Base-by-base conservation (phyloP, 1,140 invertebrate species). In the Bathynomus jamesi region DNA sequence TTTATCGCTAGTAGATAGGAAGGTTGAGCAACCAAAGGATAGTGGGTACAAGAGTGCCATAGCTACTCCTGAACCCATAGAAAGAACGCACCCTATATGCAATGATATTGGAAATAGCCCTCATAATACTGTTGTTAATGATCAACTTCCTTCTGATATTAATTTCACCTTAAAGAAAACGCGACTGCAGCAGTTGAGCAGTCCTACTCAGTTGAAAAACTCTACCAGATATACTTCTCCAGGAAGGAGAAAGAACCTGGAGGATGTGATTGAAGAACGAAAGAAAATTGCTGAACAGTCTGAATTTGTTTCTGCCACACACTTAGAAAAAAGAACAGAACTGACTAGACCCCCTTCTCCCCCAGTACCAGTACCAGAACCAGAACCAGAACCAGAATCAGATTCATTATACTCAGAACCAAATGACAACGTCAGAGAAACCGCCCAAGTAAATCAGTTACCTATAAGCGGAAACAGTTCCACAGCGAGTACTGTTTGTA, bases 1-100 rank as follows among this genome's bases (percentile, higher is more conserved):
- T 66, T n/a, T 69, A 13, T 17, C 28, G n/a, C 53, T 66, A 29
- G 21, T 13, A 2, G 64, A 8, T n/a, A 28, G 4, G 25, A 53
- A n/a, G 11, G 75, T 77, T 25, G 75, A 77, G 40, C 75, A 77
- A 40, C 75, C 75, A 21, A 77, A 74, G 70, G 75, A 77, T 67
- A 77, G 75, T 66, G 75, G 75, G 21, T 77, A 77, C 62, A 77
- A 77, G 73, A 77, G 75, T 77, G 75, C 75, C 71, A 77, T 77
- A 74, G 73, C 72, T 32, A 77, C 75, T 64, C 75, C 75, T 30
- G 72, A 74, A 66, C 72, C 75, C 66, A 67, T 77, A 40, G 75
- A 77, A 62, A 65, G 75, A 69, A 61, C 66, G 25, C 71, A 73
- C 5, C 28, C 71, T 27, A 40, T 65, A 24, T 60, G 62, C 62